Conservation (phyloP, 2,113 vertebrate genomes). For the Ascaphus truei region DNA sequence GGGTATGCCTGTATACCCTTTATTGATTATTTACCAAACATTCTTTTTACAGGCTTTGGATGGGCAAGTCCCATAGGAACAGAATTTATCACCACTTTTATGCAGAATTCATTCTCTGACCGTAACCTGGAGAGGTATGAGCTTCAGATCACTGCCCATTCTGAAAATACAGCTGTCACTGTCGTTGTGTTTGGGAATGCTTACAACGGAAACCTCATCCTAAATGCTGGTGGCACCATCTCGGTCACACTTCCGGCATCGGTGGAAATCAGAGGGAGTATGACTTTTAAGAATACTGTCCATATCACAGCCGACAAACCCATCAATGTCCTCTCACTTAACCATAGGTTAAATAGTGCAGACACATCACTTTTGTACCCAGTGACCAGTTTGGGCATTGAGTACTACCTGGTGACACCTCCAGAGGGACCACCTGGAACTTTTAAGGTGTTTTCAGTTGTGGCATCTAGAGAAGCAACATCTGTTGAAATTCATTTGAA, state of each 20-base stretch:
- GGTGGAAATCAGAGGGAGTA: slow-evolving; percentile 47
- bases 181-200: slow-evolving; percentile 46
- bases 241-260: slow-evolving; percentile 42
- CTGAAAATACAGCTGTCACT: slow-evolving; percentile 47
- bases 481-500: slow-evolving; percentile 47
- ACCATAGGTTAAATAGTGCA: slow-evolving; percentile 49
- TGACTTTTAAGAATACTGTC: slow-evolving; percentile 45
- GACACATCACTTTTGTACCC: slow-evolving; percentile 63
- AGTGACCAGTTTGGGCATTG: slow-evolving; percentile 50
- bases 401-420: slow-evolving; percentile 67
- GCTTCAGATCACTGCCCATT: slow-evolving; percentile 53
- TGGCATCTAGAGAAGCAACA: slow-evolving; percentile 57
- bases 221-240: slow-evolving; percentile 40
- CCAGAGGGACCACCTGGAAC: neutral
- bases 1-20: too few relatives aligned
- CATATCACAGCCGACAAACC: slow-evolving; percentile 48
- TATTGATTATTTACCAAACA: too few relatives aligned
- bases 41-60: too few relatives aligned
- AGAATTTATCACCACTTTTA: slow-evolving; percentile 64
- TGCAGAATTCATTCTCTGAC: slow-evolving; percentile 55
- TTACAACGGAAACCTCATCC: slow-evolving; percentile 41
- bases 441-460: slow-evolving; percentile 63
- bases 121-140: slow-evolving; percentile 20
- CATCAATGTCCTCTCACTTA: slow-evolving; percentile 58
- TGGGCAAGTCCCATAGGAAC: too few relatives aligned